A percentile compares a stretch with the other conserved stretches of the same genome.
These are phyloP conservation scores for Agrotis ipsilon DNA, from an alignment of 2,888 invertebrate species.

Conservation along the genomic window DNA sequence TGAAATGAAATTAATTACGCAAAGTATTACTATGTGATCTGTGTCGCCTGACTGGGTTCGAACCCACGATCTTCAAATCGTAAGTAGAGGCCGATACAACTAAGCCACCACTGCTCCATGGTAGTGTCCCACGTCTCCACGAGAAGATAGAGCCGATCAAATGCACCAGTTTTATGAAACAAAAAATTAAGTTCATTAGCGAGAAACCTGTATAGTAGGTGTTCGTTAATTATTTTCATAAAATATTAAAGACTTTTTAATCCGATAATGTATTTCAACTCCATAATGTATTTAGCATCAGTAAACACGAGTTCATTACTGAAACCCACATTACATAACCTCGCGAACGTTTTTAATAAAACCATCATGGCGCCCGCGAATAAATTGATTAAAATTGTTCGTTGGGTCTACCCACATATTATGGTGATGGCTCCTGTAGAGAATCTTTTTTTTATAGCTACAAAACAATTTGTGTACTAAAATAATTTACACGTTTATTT, in stretches of 20 bases:
- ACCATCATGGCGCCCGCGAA: conserved; percentile 17
- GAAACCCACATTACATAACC: conserved; percentile 5
- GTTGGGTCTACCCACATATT: conserved; percentile 15
- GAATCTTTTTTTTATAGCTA: conserved; percentile 8
- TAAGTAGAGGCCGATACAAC: too few relatives aligned
- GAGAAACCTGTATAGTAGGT: neutral
- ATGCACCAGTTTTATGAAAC: too few relatives aligned
- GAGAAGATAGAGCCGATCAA: too few relatives aligned
- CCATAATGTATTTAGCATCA: neutral
- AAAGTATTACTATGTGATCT: too few relatives aligned
- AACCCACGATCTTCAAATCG: too few relatives aligned
- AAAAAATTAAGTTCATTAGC: neutral
- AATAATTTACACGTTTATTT: neutral
- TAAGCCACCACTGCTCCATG: too few relatives aligned
- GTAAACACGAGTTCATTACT: conserved; percentile 5
- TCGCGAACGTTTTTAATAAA: conserved; percentile 48
- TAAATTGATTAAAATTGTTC: conserved; percentile 44
- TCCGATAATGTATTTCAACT: neutral
- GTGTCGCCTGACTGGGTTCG: too few relatives aligned
- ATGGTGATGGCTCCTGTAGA: conserved; percentile 6
- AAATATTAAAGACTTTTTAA: neutral
- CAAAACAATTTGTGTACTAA: neutral
- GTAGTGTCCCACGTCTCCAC: too few relatives aligned
- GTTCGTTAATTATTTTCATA: neutral
- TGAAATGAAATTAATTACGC: too few relatives aligned